A percentile compares a stretch with the other conserved stretches of the same genome.
These are phyloP conservation scores for Hyles euphorbiae DNA, from an alignment of 1,140 invertebrate species.

Conservation along the genomic window DNA sequence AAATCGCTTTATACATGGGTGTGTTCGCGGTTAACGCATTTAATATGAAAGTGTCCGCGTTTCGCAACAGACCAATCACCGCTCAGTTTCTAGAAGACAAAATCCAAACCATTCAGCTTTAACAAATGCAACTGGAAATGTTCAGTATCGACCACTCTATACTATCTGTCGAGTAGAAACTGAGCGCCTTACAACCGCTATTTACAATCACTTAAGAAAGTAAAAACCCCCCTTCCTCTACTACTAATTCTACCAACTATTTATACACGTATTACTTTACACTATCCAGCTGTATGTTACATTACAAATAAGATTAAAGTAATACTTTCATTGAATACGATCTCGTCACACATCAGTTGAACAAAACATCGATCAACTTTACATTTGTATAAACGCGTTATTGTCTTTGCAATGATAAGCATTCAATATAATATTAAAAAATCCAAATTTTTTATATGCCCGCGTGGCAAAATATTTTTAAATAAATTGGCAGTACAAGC, in stretches of 20 bases:
- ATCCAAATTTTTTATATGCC: neutral
- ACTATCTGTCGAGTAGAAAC: too few relatives aligned
- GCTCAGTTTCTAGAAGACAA: too few relatives aligned
- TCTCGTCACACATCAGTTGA: slow-evolving; percentile 8
- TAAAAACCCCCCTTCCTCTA: slow-evolving; percentile 2
- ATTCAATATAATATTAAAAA: slow-evolving; percentile 5
- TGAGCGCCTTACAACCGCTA: slow-evolving; percentile 8
- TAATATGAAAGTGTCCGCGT: too few relatives aligned
- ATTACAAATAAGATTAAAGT: slow-evolving; percentile 16
- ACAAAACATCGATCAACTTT: slow-evolving; percentile 7
- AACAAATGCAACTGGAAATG: too few relatives aligned
- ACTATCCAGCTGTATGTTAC: slow-evolving; percentile 12
- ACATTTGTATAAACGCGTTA: slow-evolving; percentile 5
- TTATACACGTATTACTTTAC: slow-evolving; percentile 23
- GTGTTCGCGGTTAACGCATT: too few relatives aligned
- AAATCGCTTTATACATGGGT: too few relatives aligned
- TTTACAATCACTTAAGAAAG: slow-evolving; percentile 20
- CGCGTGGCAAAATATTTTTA: slow-evolving; percentile 3
- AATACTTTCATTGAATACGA: slow-evolving; percentile 23
- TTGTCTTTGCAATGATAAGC: slow-evolving; percentile 17
- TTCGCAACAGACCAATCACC: too few relatives aligned
- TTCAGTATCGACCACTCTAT: too few relatives aligned
- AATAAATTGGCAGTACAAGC: slow-evolving; percentile 19
- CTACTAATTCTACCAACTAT: slow-evolving; percentile 13
- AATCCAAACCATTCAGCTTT: too few relatives aligned